Conservation (phyloP, 2,113 vertebrate species). For the Nematolebias whitei region DNA sequence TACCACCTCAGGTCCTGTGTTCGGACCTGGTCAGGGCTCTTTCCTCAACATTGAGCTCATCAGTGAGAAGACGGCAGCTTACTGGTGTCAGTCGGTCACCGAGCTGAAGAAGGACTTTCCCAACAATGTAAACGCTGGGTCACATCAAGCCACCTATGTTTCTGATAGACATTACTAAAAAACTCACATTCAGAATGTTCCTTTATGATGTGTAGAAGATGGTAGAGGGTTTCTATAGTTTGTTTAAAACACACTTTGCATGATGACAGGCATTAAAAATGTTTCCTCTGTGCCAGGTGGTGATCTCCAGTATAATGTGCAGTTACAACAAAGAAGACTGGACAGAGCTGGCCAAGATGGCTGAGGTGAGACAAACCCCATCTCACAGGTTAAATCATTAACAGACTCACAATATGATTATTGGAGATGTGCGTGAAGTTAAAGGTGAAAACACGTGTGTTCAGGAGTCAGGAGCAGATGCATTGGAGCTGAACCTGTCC, state of each 20-base stretch:
- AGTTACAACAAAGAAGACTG: constrained; percentile 88
- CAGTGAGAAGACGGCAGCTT: constrained; percentile 92
- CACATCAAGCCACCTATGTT: background rate
- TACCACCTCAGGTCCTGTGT: constrained; percentile 87
- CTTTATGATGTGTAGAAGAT: background rate
- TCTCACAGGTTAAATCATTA: too few relatives aligned
- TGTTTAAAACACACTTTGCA: background rate
- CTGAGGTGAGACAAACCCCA: constrained; percentile 79
- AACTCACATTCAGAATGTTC: background rate
- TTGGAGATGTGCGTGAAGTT: background rate
- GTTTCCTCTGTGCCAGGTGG: constrained; percentile 73
- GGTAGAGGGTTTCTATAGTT: background rate
- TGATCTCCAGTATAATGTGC: constrained; percentile 94
- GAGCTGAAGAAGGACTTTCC: constrained; percentile 92
- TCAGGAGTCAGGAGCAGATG: constrained; percentile 91
- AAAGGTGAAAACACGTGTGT: constrained; percentile 19
- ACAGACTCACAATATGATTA: background rate
- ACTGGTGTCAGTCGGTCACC: constrained; percentile 88
- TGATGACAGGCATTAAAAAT: background rate
- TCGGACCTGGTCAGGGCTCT: constrained; percentile 88
- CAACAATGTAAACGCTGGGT: constrained; percentile 75
- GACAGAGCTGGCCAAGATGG: constrained; percentile 87
- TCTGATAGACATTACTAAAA: background rate
- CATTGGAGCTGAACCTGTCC: constrained; percentile 94
- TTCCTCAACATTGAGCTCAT: constrained; percentile 95